These are phyloP conservation scores for Solenopsis invicta DNA, from an alignment of 1,140 invertebrate genomes.

Conservation along the genomic window DNA sequence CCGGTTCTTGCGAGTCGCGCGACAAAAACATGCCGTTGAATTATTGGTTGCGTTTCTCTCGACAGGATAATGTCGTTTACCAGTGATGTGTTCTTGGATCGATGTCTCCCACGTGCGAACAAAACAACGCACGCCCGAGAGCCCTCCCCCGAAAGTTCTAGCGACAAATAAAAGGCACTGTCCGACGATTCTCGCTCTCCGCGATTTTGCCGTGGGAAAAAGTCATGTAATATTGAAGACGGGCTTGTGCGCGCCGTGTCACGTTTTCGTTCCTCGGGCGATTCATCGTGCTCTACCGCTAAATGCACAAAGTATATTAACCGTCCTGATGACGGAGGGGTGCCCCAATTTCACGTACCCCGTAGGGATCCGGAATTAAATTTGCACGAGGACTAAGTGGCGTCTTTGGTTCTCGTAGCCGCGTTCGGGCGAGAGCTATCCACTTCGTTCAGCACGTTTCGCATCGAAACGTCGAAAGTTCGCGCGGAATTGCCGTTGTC, in stretches of 20 bases:
- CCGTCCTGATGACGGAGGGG: slow-evolving; percentile 38
- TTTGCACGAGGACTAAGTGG: slow-evolving; percentile 78
- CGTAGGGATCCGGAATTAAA: slow-evolving; percentile 71
- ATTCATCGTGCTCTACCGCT: slow-evolving; percentile 50
- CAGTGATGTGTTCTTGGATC: slow-evolving; percentile 46
- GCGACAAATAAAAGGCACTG: neutral
- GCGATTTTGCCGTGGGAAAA: slow-evolving; percentile 1
- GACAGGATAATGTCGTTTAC: slow-evolving; percentile 56
- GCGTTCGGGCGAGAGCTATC: slow-evolving; percentile 54
- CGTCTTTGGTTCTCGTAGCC: slow-evolving; percentile 70
- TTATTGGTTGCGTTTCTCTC: slow-evolving; percentile 57
- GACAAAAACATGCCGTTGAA: slow-evolving; percentile 44
- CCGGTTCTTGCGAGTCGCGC: slow-evolving; percentile 35
- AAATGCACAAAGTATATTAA: slow-evolving; percentile 62
- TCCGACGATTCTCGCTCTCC: neutral
- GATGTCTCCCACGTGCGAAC: slow-evolving; percentile 21
- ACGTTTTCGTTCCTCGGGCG: slow-evolving; percentile 63
- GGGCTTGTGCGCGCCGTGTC: slow-evolving; percentile 5
- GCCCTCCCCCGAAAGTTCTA: slow-evolving; percentile 15
- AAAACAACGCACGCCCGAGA: slow-evolving; percentile 25
- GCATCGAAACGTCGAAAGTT: slow-evolving; percentile 67
- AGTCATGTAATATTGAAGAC: slow-evolving; percentile 39
- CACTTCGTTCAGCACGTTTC: slow-evolving; percentile 60
- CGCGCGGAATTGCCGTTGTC: slow-evolving; percentile 22
- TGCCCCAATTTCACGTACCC: slow-evolving; percentile 70